Evolutionary conservation across 2,888 invertebrate genomes (phyloP).

Genomic region (Pachymerium ferrugineum): DNA sequence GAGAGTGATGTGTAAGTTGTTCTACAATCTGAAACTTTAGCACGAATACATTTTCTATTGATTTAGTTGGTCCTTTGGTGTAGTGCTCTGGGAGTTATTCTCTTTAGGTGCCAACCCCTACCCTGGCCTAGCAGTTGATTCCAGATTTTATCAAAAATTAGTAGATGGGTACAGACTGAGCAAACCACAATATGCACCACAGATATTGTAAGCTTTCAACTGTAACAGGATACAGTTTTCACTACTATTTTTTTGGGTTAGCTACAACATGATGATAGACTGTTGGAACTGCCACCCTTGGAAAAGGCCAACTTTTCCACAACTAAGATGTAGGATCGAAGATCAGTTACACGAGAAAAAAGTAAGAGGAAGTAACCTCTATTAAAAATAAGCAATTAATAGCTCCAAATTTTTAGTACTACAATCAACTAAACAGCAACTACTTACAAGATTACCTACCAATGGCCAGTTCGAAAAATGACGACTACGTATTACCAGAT

Average conservation of each 20-base stretch:
- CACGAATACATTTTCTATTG: background rate
- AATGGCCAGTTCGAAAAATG: background rate
- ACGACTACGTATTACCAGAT: too few relatives aligned
- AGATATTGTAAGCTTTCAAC: too few relatives aligned
- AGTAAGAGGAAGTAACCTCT: too few relatives aligned
- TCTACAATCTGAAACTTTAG: too few relatives aligned
- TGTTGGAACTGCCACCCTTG: background rate
- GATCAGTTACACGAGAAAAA: background rate
- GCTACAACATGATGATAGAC: background rate
- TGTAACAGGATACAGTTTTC: too few relatives aligned
- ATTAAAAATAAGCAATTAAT: too few relatives aligned
- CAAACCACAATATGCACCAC: too few relatives aligned
- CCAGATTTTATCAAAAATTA: conserved; percentile 65
- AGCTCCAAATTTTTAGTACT: too few relatives aligned
- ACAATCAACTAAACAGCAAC: too few relatives aligned
- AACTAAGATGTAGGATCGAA: background rate
- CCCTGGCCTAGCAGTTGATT: conserved; percentile 70
- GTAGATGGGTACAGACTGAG: too few relatives aligned
- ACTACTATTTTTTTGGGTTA: too few relatives aligned
- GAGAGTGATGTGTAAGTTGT: conserved; percentile 50
- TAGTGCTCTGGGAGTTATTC: conserved; percentile 40
- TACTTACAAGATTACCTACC: background rate
- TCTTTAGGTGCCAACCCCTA: conserved; percentile 63
- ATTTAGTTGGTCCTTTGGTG: conserved; percentile 40
- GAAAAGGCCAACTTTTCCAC: background rate